These are phyloP conservation scores for Thomomys bottae DNA, from an alignment of 2,113 vertebrate genomes.

Conservation along the genomic window DNA sequence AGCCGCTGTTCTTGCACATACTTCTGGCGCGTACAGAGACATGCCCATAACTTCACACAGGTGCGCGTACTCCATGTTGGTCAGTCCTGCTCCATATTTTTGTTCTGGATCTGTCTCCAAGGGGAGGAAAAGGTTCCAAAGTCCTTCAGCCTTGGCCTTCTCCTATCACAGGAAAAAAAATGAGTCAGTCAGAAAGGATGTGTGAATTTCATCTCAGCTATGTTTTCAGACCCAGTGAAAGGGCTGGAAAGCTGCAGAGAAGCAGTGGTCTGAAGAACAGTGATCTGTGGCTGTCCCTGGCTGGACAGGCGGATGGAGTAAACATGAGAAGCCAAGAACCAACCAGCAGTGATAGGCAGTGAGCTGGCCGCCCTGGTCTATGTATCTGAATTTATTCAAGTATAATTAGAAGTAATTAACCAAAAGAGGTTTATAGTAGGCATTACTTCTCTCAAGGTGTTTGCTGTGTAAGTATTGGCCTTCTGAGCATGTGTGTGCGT, in stretches of 20 bases:
- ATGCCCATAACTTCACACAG: constrained; percentile 84
- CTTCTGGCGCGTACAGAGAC: constrained; percentile 82
- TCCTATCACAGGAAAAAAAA: constrained; percentile 65
- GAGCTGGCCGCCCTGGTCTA: background rate
- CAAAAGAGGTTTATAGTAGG: background rate
- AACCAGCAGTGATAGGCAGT: fast-evolving
- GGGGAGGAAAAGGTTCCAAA: constrained; percentile 86
- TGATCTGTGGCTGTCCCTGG: fast-evolving
- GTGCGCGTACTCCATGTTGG: constrained; percentile 82
- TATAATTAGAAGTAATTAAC: background rate
- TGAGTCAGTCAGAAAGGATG: background rate
- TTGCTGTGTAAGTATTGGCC: background rate
- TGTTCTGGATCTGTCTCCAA: constrained; percentile 80
- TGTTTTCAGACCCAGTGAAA: background rate
- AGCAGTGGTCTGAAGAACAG: background rate
- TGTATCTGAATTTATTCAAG: background rate
- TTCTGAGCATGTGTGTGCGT: background rate
- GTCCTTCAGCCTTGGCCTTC: constrained; percentile 81
- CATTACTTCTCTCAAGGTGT: background rate
- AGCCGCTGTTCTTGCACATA: background rate
- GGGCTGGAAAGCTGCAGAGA: background rate
- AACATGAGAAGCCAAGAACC: background rate
- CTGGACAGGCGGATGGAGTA: background rate
- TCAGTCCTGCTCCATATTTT: constrained; percentile 83
- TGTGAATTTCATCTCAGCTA: background rate